Evolutionary conservation across 2,888 invertebrate species (phyloP), one percentile per base, ranked within the genome.

Genomic region (Drosophila mimica): DNA sequence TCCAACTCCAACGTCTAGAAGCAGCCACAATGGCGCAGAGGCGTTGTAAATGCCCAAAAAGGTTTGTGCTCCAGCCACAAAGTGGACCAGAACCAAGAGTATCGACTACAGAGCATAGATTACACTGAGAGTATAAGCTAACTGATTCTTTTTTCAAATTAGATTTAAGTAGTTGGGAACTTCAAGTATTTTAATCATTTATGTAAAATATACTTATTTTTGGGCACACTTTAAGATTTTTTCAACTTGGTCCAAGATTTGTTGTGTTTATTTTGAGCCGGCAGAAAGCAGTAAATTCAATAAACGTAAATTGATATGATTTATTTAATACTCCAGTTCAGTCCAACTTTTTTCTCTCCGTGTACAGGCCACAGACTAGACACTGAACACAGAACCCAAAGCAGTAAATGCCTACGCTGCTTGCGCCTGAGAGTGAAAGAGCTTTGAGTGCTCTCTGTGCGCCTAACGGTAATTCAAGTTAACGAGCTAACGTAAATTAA

Each of bases 401-500:
- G 61, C 76, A 73, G 57, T 40, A 40, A 40, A 69, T 70, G 76
- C 33, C 51, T 46, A 25, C 15, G 46, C 46, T 46, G 40, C 54
- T 36, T 77, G 56, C 17, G 66, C 48, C 60, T 36, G 73, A 78
- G 83, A 88, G 78, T 76, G 78, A 75, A 83, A 82, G 85, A 85
- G 74, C 71, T 67, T 49, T 57, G 54, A 60, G 51, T 63, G 76
- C 63, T 57, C 59, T 49, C 56, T 53, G 46, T 49, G 51, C 40
- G 62, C 54, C 82, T 88, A 88, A 88, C 88, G 88, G 88, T 88
- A 81, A 77, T 83, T 82, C 78, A 75, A 88, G 89, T 83, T 88
- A 88, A 88, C 88, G 88, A 90, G 89, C 88, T 84, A 88, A 88
- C 88, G 88, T 88, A 88, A 88, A 88, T 88, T 89, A 88, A 88